phyloP scores from a whole-genome alignment of 2,888 invertebrate genomes.

The Chloromyia formosa region DNA sequence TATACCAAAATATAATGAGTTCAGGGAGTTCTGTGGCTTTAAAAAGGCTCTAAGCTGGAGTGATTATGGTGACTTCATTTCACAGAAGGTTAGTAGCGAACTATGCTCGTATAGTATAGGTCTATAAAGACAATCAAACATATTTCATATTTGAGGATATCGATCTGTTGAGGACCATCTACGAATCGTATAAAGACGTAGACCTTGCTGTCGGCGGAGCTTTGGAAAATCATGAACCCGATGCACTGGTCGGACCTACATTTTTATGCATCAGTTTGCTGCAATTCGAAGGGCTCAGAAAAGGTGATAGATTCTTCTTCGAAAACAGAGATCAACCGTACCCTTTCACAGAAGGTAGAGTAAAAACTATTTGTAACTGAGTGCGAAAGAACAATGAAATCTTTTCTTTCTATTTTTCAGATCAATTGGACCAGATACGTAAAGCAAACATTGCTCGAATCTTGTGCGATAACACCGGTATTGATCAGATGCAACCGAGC shows the following conservation, averaged over 20 bases:
- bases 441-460: conserved; percentile 14
- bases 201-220: conserved; percentile 88
- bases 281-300: conserved; percentile 86
- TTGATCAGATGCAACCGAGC: conserved; percentile 14
- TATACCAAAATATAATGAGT: conserved; percentile 13
- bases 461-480: conserved; percentile 12
- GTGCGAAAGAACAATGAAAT: too few relatives aligned
- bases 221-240: conserved; percentile 78
- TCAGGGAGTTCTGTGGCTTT: conserved; percentile 19
- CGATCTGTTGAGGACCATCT: conserved; percentile 70
- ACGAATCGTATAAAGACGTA: conserved; percentile 80
- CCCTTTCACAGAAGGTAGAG: conserved; percentile 21
- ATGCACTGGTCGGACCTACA: conserved; percentile 84
- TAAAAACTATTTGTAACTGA: too few relatives aligned
- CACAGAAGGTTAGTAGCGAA: too few relatives aligned
- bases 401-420: background rate
- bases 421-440: conserved; percentile 16
- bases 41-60: background rate
- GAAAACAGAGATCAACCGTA: conserved; percentile 66
- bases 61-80: conserved; percentile 8
- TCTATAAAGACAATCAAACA: background rate
- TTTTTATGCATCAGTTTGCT: conserved; percentile 87
- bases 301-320: conserved; percentile 87
- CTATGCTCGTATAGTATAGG: too few relatives aligned
- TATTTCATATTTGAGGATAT: conserved; percentile 63